These are phyloP conservation scores for Pomacea canaliculata DNA, from an alignment of 2,888 invertebrate species.

Conservation along the genomic window DNA sequence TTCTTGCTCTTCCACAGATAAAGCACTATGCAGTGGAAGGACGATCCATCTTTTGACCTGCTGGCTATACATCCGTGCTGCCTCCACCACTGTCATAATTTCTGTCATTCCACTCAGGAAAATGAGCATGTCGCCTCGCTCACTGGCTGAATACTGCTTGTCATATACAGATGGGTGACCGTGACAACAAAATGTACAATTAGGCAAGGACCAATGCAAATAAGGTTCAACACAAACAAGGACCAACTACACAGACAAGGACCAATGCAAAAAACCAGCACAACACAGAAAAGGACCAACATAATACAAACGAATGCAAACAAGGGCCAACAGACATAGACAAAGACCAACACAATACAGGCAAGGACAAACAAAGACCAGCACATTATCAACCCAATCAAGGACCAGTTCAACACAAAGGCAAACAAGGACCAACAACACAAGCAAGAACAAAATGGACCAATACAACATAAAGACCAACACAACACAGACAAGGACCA, in stretches of 20 bases:
- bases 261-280: not conserved
- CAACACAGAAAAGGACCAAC: too few species aligned
- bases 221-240: not conserved
- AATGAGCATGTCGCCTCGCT: constrained; percentile 93
- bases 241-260: not conserved
- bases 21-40: constrained; percentile 89
- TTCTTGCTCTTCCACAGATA: constrained; percentile 95
- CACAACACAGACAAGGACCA: not conserved
- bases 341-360: too few species aligned
- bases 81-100: constrained; percentile 86
- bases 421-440: not conserved
- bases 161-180: not conserved
- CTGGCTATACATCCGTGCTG: constrained; percentile 84
- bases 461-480: not conserved
- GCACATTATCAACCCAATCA: too few species aligned
- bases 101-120: constrained; percentile 96
- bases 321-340: too few species aligned
- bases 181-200: not conserved
- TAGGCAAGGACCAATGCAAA: too few species aligned
- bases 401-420: not conserved
- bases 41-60: constrained; percentile 90
- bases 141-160: constrained; percentile 79
- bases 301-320: too few species aligned
- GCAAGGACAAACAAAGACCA: too few species aligned
- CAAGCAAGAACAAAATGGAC: not conserved